A percentile compares a stretch with the other conserved stretches of the same genome.
phyloP scores from a whole-genome alignment of 2,888 invertebrate species.

The Ennomos erosarius region DNA sequence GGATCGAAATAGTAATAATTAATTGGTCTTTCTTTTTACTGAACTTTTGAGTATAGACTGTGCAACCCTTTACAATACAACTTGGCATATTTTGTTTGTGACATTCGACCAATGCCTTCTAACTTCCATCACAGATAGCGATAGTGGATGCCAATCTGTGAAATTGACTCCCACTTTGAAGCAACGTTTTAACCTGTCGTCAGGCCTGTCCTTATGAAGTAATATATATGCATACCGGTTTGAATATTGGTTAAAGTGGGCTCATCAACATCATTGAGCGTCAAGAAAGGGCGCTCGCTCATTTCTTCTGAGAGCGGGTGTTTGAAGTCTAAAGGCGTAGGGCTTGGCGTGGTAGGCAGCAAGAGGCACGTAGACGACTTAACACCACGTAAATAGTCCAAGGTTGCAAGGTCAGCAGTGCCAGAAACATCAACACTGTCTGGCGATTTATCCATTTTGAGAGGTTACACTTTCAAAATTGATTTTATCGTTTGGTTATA shows the following conservation, averaged over 20 bases:
- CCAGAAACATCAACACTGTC: conserved; percentile 60
- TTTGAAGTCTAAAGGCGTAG: conserved; percentile 84
- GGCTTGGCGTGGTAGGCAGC: conserved; percentile 85
- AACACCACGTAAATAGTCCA: conserved; percentile 84
- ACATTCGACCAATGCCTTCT: too few relatives aligned
- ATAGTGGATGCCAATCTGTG: too few relatives aligned
- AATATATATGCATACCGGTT: conserved; percentile 72
- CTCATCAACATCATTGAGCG: conserved; percentile 59
- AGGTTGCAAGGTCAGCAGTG: conserved; percentile 64
- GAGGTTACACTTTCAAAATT: not conserved
- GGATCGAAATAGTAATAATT: too few relatives aligned
- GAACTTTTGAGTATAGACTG: too few relatives aligned
- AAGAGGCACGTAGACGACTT: conserved; percentile 88
- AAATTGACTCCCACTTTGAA: too few relatives aligned
- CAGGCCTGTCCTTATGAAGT: not conserved
- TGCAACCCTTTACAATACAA: too few relatives aligned
- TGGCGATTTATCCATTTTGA: conserved; percentile 67
- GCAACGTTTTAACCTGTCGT: too few relatives aligned
- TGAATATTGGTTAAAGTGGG: conserved; percentile 63
- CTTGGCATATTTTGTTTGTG: too few relatives aligned
- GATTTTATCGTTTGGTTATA: too few relatives aligned
- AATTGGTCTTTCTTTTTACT: too few relatives aligned
- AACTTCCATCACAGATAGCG: too few relatives aligned
- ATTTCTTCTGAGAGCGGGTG: conserved; percentile 85
- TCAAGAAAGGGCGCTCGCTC: conserved; percentile 74